Evolutionary conservation across 2,797 vertebrate species (phyloP).

Genomic region (Pachyuromys duprasi): DNA sequence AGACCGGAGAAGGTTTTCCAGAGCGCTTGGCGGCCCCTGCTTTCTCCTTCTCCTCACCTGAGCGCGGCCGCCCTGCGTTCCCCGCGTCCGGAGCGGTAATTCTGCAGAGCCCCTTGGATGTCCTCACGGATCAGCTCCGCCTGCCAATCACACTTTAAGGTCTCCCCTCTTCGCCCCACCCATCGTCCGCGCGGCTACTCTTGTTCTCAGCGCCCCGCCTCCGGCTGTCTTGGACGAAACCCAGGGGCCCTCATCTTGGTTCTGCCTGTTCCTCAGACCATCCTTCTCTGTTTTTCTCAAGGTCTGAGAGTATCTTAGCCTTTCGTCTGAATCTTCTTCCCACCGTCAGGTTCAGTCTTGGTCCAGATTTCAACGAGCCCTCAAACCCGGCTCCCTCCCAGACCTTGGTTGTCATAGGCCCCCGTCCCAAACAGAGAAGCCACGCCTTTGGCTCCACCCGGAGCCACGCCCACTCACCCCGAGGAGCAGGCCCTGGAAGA

Average conservation of each 20-base stretch:
- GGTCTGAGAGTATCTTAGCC: neutral
- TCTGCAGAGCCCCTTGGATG: constrained; percentile 87
- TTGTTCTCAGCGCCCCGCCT: too few relatives aligned
- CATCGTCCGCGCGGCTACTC: neutral
- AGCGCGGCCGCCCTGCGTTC: constrained; percentile 82
- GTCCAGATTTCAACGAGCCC: neutral
- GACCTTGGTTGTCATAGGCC: neutral
- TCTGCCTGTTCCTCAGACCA: neutral
- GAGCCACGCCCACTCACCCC: constrained; percentile 79
- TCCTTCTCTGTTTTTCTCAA: neutral
- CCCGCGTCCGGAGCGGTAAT: constrained; percentile 81
- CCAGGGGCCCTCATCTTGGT: neutral
- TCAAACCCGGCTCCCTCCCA: accelerated
- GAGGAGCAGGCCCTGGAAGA: constrained; percentile 90
- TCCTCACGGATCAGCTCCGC: constrained; percentile 90
- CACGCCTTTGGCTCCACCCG: accelerated
- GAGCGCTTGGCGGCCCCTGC: neutral
- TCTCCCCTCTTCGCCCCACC: neutral
- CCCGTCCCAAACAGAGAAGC: neutral
- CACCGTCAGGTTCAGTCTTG: neutral
- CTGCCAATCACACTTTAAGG: constrained; percentile 81
- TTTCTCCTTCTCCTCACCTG: constrained; percentile 84
- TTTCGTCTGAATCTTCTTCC: neutral
- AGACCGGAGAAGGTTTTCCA: neutral
- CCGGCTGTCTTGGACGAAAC: neutral